Base-by-base conservation (phyloP, 2,113 vertebrate species). In the Bujurquina vittata region DNA sequence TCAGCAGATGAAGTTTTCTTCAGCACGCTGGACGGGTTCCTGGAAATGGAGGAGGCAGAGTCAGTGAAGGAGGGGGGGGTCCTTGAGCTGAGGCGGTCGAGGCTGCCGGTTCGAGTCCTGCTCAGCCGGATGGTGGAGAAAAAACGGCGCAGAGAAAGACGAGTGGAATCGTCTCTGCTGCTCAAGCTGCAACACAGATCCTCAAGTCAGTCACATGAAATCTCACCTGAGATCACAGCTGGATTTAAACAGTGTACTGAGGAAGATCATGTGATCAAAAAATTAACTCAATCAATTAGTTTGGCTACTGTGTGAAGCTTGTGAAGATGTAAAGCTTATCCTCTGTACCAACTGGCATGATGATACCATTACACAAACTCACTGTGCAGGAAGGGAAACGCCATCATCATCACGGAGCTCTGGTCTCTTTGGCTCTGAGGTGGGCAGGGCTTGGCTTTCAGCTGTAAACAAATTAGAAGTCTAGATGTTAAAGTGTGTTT, bases 1-100 rank as follows among this genome's bases (percentile, higher is more conserved):
- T 97, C 97, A 69, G 96, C 81, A 0, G 97, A 97, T 0, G 96
- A 96, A 0, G 95, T 93, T 80, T 96, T 97, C 93, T 92, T 97
- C 85, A 96, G 73, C 18, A 40, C 31, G 0, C 74, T 14, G 55
- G 75, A 40, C 72, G 11, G 67, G 29, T 40, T 87, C 49, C 59
- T 55, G 57, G 18, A 46, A 35, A n/a, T 33, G 2, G n/a, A 10
- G 14, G 55, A 54, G 22, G 75, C 14, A 1, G 49, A 23, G 18
- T 65, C 67, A 14, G 4, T 1, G 0, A 1, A 26, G 0, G 52
- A 7, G 9, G 54, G 18, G 14, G 3, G 60, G 54, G 2, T 52
- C 1, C 14, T n/a, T 11, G 58, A 77, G 58, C 59, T 54, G 31
- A 93, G 82, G 2, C 96, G 97, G 91, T 98, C 97, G 75, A 97